Evolutionary conservation across 2,888 invertebrate genomes (phyloP).

Genomic region (Mechanitis mazaeus): DNA sequence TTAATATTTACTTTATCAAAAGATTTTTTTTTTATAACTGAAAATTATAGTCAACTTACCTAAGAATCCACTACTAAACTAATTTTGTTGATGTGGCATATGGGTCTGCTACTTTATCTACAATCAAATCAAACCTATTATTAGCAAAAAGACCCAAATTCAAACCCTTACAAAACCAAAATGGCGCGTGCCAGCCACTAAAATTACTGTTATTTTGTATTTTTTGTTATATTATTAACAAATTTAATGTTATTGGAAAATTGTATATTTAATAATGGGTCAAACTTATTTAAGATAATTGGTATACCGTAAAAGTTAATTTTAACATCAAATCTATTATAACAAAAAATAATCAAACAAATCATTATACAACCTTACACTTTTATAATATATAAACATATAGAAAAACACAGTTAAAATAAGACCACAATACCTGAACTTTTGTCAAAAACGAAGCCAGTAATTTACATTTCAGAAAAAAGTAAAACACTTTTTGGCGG

Average conservation of each 20-base stretch:
- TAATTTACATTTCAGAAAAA: conserved; percentile 5
- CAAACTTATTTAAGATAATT: neutral
- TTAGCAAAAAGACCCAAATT: conserved; percentile 33
- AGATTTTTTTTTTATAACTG: no score
- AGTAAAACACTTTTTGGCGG: conserved; percentile 5
- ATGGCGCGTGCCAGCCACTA: conserved; percentile 23
- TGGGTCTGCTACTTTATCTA: conserved; percentile 43
- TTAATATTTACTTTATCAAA: no score
- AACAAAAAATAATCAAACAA: neutral
- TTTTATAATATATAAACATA: neutral
- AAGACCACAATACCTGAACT: conserved; percentile 3
- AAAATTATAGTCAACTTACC: conserved; percentile 31
- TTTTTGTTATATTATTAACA: neutral
- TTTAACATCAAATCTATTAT: neutral
- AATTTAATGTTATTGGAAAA: conserved; percentile 1
- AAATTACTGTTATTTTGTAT: conserved; percentile 13
- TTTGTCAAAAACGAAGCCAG: conserved; percentile 5
- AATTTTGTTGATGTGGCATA: conserved; percentile 42
- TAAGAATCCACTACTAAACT: conserved; percentile 31
- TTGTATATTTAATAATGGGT: neutral
- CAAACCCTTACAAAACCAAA: conserved; percentile 15
- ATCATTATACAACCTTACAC: neutral
- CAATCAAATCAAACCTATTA: conserved; percentile 34
- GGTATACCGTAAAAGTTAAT: neutral
- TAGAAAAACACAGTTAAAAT: neutral